Evolutionary conservation across 2,113 vertebrate species (phyloP).

Genomic region (Gnathonemus echidnorhynchus): DNA sequence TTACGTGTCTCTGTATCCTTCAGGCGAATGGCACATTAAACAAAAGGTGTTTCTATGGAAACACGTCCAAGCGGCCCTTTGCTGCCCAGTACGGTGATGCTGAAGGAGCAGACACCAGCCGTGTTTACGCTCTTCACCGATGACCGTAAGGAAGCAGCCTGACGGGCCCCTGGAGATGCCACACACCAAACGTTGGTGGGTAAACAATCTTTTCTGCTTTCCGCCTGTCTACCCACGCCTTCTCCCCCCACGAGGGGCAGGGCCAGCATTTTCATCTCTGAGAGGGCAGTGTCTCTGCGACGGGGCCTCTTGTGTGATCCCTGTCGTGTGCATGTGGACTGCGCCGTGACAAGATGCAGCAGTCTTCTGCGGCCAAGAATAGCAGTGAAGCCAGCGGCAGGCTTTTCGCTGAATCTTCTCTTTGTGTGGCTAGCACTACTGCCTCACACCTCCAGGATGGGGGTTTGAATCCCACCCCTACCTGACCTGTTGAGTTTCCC

Average conservation of each 20-base stretch:
- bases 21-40: slow-evolving; percentile 35
- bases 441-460: not conserved
- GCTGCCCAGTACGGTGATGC: not conserved
- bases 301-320: not conserved
- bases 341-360: not conserved
- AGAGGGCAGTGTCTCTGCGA: not conserved
- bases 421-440: not conserved
- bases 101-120: not conserved
- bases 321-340: not conserved
- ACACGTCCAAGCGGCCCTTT: not conserved
- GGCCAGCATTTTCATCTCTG: not conserved
- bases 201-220: not conserved
- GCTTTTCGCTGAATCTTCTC: not conserved
- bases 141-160: slow-evolving; percentile 14
- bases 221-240: not conserved
- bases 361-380: not conserved
- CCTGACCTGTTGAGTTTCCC: not conserved
- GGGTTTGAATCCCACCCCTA: not conserved
- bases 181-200: not conserved
- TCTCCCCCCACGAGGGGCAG: not conserved
- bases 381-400: not conserved
- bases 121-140: slow-evolving; percentile 13
- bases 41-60: slow-evolving; percentile 29
- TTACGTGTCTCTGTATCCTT: slow-evolving; percentile 46
- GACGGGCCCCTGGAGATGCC: not conserved